Evolutionary conservation across 2,113 vertebrate species (phyloP).

Genomic region (Hucho hucho): DNA sequence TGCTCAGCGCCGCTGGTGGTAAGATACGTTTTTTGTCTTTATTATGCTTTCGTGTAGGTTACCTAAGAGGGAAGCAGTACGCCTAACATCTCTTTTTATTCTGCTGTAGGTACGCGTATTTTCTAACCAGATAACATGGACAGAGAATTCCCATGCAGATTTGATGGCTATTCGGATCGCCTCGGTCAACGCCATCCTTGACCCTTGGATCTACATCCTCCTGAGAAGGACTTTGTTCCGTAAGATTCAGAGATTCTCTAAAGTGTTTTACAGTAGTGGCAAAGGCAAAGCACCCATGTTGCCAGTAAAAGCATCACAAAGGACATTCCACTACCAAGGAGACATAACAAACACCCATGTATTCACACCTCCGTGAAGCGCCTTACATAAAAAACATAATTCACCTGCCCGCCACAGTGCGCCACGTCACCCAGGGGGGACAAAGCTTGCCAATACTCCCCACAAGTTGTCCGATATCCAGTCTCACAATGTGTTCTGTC

Average conservation of each 20-base stretch:
- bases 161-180: conserved; percentile 91
- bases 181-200: conserved; percentile 90
- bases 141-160: conserved; percentile 75
- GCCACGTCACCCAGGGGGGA: no score
- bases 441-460: no score
- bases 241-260: conserved; percentile 63
- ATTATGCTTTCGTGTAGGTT: background rate
- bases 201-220: conserved; percentile 97
- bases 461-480: no score
- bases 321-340: conserved; percentile 24
- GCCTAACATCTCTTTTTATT: background rate
- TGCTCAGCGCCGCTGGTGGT: conserved; percentile 97
- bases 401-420: conserved; percentile 29
- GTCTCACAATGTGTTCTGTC: no score
- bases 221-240: conserved; percentile 89
- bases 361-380: conserved; percentile 33
- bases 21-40: conserved; percentile 55
- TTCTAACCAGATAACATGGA: conserved; percentile 78
- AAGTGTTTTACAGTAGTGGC: conserved; percentile 22
- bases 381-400: conserved; percentile 41
- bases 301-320: background rate
- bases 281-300: background rate
- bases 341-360: conserved; percentile 35
- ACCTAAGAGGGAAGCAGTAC: background rate
- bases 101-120: conserved; percentile 87